A percentile compares a stretch with the other conserved stretches of the same genome.
Evolutionary conservation across 1,140 invertebrate genomes (phyloP).

Genomic region (Nasonia giraulti): DNA sequence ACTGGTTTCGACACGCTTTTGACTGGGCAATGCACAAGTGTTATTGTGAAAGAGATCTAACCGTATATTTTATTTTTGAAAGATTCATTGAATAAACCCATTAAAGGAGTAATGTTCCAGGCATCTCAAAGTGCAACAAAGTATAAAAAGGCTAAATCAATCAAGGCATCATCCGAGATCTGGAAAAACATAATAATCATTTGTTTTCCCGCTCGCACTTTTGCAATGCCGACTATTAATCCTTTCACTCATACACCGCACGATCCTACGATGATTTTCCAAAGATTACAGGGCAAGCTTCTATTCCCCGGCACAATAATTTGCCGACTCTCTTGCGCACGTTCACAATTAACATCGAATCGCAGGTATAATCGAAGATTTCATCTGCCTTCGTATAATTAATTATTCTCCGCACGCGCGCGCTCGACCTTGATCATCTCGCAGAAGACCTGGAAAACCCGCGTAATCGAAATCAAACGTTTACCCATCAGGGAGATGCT

Average conservation of each 20-base stretch:
- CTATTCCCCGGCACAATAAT: neutral
- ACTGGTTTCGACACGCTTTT: neutral
- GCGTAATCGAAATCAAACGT: neutral
- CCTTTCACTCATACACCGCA: neutral
- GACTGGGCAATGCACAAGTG: neutral
- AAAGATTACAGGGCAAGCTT: neutral
- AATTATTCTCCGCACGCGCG: neutral
- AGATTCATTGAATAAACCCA: no score
- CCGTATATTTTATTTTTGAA: no score
- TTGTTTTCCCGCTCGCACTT: neutral
- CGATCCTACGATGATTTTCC: neutral
- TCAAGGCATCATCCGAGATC: neutral
- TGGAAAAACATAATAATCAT: neutral
- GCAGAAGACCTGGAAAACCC: neutral
- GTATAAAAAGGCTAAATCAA: neutral
- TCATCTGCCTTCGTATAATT: neutral
- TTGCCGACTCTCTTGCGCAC: neutral
- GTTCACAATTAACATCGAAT: constrained; percentile 17
- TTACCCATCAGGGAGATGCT: neutral
- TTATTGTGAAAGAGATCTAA: neutral
- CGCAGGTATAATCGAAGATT: neutral
- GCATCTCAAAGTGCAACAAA: neutral
- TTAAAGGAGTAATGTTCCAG: no score
- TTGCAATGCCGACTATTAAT: neutral
- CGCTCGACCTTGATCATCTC: neutral